Evolutionary conservation across 2,797 vertebrate genomes (phyloP).

Genomic region (Sorex maritimensis): DNA sequence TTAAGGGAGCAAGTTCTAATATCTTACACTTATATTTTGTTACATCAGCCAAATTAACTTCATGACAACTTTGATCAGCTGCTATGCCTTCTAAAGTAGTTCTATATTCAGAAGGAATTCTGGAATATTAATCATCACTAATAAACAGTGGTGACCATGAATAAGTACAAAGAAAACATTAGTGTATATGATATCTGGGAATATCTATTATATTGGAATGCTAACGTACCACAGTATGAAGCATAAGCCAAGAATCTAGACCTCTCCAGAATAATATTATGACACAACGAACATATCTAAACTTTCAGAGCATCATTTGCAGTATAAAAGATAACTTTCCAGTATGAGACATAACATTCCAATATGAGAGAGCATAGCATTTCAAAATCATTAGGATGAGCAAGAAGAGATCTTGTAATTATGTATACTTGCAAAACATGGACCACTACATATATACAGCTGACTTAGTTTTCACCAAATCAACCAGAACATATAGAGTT

Average conservation of each 20-base stretch:
- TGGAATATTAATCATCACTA: background rate
- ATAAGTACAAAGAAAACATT: background rate
- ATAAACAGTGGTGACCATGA: background rate
- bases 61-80: background rate
- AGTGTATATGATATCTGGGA: background rate
- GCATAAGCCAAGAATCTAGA: background rate
- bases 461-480: constrained; percentile 60
- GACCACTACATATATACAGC: background rate
- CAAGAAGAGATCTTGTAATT: constrained; percentile 50
- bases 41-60: background rate
- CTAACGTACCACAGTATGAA: background rate
- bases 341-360: constrained; percentile 53
- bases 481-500: constrained; percentile 40
- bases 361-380: background rate
- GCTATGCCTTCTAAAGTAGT: background rate
- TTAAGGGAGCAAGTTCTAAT: background rate
- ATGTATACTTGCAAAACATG: constrained; percentile 36
- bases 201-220: background rate
- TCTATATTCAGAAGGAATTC: background rate
- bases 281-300: constrained; percentile 27
- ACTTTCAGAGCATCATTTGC: background rate
- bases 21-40: background rate
- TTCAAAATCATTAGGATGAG: constrained; percentile 4
- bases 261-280: constrained; percentile 8
- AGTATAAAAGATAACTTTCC: background rate